Percentiles rank a stretch among this genome's conserved stretches.
Evolutionary conservation across 2,797 vertebrate genomes (phyloP).

Genomic region (Loriculus beryllinus): DNA sequence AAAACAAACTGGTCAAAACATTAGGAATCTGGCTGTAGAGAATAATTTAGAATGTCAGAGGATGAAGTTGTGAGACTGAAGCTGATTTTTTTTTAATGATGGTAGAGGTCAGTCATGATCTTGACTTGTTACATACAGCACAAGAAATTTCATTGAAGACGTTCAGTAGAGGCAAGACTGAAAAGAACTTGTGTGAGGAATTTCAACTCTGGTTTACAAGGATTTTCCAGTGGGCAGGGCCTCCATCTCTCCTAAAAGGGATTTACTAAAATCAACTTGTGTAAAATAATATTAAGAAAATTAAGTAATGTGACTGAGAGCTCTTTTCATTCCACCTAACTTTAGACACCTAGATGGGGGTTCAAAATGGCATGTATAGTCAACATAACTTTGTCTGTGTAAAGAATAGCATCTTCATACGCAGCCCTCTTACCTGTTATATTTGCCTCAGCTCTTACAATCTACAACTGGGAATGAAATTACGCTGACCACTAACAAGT

Average conservation of each 20-base stretch:
- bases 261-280: not conserved
- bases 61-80: not conserved
- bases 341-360: not conserved
- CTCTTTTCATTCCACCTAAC: not conserved
- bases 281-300: not conserved
- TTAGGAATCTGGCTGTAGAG: not conserved
- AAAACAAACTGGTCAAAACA: not conserved
- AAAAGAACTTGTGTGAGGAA: not conserved
- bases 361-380: not conserved
- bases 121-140: not conserved
- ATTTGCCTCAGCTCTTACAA: not conserved
- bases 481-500: not conserved
- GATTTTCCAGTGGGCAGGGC: not conserved
- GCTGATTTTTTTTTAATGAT: not conserved
- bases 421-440: rapidly evolving
- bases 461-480: not conserved
- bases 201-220: not conserved
- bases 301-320: not conserved
- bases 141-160: not conserved
- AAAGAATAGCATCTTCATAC: not conserved
- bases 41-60: not conserved
- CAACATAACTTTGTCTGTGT: not conserved
- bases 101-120: not conserved
- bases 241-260: not conserved
- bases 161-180: not conserved